Evolutionary conservation across 2,888 invertebrate genomes (phyloP).

Genomic region (Sinodicranocentrus sp.): DNA sequence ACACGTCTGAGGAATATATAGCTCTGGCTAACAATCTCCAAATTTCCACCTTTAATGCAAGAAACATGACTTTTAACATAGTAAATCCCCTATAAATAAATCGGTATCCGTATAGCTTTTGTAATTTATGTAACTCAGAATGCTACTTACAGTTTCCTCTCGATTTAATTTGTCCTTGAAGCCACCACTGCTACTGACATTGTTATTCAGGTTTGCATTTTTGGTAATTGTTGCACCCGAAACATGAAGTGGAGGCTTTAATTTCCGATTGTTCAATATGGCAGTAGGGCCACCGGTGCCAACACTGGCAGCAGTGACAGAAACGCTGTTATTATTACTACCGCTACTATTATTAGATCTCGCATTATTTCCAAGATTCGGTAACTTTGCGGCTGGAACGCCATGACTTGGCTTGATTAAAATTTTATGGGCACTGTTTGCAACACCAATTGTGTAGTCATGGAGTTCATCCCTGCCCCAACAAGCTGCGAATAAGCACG

Average conservation of each 20-base stretch:
- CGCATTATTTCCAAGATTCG: slow-evolving; percentile 27
- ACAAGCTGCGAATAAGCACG: slow-evolving; percentile 56
- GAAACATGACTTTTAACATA: too few species aligned
- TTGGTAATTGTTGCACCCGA: slow-evolving; percentile 57
- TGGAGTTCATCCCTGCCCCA: slow-evolving; percentile 17
- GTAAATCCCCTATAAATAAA: too few species aligned
- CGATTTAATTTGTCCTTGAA: slow-evolving; percentile 43
- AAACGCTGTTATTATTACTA: slow-evolving; percentile 1
- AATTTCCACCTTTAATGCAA: slow-evolving; percentile 54
- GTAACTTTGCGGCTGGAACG: slow-evolving; percentile 57
- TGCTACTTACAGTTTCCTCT: slow-evolving; percentile 55
- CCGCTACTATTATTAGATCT: neutral
- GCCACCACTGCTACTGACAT: slow-evolving; percentile 8
- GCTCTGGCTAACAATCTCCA: slow-evolving; percentile 62
- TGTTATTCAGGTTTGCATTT: slow-evolving; percentile 38
- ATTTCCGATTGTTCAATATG: slow-evolving; percentile 15
- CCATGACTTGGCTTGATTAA: slow-evolving; percentile 66
- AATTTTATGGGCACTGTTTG: slow-evolving; percentile 47
- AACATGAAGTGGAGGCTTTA: slow-evolving; percentile 30
- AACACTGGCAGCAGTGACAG: neutral
- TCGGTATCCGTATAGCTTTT: too few species aligned
- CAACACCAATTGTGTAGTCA: slow-evolving; percentile 45
- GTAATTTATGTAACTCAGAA: too few species aligned
- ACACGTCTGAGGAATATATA: slow-evolving; percentile 64
- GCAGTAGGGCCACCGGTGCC: neutral